Conservation (phyloP, 2,888 invertebrate species). For the Aquatica leii region DNA sequence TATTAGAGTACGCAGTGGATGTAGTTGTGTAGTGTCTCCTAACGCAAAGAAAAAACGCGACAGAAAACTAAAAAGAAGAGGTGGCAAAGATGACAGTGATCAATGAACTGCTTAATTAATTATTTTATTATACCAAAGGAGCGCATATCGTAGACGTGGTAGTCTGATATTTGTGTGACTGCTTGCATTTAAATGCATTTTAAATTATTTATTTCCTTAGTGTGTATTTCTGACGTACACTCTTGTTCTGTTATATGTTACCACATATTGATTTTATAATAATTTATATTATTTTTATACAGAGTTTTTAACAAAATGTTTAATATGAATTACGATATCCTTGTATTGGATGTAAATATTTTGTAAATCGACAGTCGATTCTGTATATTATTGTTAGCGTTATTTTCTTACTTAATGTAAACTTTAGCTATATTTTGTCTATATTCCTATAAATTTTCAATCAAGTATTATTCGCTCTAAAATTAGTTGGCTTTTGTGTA, state of each 20-base stretch:
- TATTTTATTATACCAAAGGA: conserved; percentile 40
- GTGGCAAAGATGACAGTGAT: conserved; percentile 44
- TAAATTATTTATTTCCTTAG: conserved; percentile 33
- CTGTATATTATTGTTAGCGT: background rate
- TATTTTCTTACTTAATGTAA: conserved; percentile 4
- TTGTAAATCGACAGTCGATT: conserved; percentile 16
- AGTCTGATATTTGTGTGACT: conserved; percentile 30
- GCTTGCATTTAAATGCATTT: conserved; percentile 24
- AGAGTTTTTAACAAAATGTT: conserved; percentile 24
- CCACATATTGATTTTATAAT: conserved; percentile 27
- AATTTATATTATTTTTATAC: conserved; percentile 33
- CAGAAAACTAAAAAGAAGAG: conserved; percentile 39
- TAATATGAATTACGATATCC: conserved; percentile 20
- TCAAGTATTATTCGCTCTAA: background rate
- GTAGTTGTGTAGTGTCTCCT: conserved; percentile 80
- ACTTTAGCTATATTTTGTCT: conserved; percentile 5
- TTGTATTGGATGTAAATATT: conserved; percentile 22
- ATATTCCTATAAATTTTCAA: conserved; percentile 1
- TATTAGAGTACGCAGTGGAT: conserved; percentile 83
- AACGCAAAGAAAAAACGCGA: conserved; percentile 63
- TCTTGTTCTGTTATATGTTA: conserved; percentile 30
- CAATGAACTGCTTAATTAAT: conserved; percentile 24
- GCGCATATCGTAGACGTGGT: conserved; percentile 16
- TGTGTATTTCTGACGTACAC: conserved; percentile 19
- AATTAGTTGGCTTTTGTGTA: background rate